Evolutionary conservation across 2,113 vertebrate species (phyloP).

Genomic region (Sinocyclocheilus anophthalmus): DNA sequence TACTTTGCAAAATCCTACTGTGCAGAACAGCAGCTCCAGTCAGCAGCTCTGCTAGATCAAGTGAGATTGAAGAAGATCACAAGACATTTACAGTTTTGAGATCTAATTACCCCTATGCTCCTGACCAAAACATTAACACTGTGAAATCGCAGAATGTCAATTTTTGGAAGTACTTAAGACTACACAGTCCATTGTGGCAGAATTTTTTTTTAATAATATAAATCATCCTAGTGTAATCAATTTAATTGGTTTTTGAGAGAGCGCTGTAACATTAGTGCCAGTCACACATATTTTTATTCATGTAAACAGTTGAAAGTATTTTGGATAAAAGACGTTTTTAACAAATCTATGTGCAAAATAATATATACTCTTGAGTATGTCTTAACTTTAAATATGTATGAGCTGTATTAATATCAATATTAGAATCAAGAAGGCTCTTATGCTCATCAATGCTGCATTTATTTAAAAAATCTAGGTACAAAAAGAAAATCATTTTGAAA

Average conservation of each 20-base stretch:
- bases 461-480: no score
- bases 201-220: neutral
- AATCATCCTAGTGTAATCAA: neutral
- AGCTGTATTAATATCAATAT: no score
- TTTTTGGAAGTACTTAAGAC: neutral
- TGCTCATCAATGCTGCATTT: no score
- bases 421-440: no score
- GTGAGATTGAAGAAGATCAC: conserved; percentile 64
- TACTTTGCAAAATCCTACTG: conserved; percentile 60
- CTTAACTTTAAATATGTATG: no score
- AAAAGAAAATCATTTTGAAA: no score
- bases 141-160: neutral
- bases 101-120: conserved; percentile 8
- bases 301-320: neutral
- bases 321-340: neutral
- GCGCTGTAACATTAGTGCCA: neutral
- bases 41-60: conserved; percentile 65
- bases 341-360: neutral
- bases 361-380: no score
- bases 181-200: neutral
- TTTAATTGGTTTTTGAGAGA: neutral
- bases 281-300: neutral
- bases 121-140: neutral
- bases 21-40: conserved; percentile 68
- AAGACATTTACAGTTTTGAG: conserved; percentile 49